These are phyloP conservation scores for Nothoprocta pentlandii DNA, from an alignment of 2,113 vertebrate genomes.

Conservation along the genomic window DNA sequence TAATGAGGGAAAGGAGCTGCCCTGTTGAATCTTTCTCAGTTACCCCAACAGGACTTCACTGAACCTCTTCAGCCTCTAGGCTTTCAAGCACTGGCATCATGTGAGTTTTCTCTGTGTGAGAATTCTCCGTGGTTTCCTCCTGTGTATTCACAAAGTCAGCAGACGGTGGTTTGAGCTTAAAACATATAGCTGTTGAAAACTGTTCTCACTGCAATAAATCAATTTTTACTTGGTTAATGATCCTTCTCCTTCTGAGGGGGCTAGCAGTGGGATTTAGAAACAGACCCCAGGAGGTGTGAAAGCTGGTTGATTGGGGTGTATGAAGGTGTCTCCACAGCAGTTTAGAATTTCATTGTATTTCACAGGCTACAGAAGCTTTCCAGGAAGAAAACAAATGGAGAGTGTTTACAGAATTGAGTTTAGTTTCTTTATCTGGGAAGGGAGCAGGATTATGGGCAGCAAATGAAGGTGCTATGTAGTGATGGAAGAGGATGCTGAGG, in stretches of 20 bases:
- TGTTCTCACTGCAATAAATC: constrained; percentile 26
- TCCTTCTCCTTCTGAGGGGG: neutral
- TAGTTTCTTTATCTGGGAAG: constrained; percentile 1
- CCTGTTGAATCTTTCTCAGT: neutral
- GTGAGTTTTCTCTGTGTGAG: neutral
- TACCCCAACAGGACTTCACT: neutral
- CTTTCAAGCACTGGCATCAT: constrained; percentile 12
- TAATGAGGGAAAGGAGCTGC: neutral
- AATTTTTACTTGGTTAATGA: constrained; percentile 53
- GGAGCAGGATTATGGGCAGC: neutral
- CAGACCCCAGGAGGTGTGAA: neutral
- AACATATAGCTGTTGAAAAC: neutral
- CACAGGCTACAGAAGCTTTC: neutral
- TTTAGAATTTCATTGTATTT: constrained; percentile 39
- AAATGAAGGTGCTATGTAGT: neutral
- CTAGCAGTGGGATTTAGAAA: constrained; percentile 25
- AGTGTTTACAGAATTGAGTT: neutral
- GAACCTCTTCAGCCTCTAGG: neutral
- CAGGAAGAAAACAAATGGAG: constrained; percentile 5
- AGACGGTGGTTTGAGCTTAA: constrained; percentile 8
- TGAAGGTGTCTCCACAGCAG: neutral
- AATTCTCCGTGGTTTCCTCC: constrained; percentile 35
- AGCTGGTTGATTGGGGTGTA: neutral
- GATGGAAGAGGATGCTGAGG: neutral
- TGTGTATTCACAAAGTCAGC: constrained; percentile 43